Percentiles rank a stretch among this genome's conserved stretches.
These are phyloP conservation scores for Lacanobia wlatinum DNA, from an alignment of 2,888 invertebrate genomes.

Conservation along the genomic window DNA sequence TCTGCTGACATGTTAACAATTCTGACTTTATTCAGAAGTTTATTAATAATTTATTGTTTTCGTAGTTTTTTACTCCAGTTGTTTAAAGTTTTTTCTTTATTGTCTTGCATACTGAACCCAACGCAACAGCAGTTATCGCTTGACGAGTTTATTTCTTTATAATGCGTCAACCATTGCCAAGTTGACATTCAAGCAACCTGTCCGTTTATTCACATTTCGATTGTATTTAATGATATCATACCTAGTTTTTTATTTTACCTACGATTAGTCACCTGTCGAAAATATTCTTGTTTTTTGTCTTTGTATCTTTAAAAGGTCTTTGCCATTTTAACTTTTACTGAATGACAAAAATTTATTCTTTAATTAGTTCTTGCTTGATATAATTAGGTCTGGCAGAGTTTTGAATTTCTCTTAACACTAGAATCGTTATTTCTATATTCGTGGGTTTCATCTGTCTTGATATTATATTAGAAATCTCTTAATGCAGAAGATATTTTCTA, in stretches of 20 bases:
- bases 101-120: conserved; percentile 49
- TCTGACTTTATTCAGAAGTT: not conserved
- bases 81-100: not conserved
- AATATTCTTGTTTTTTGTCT: conserved; percentile 13
- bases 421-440: not conserved
- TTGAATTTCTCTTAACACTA: not conserved
- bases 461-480: not conserved
- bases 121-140: not conserved
- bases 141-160: conserved; percentile 59
- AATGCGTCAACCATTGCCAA: conserved; percentile 54
- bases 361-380: not conserved
- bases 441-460: not conserved
- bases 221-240: conserved; percentile 47
- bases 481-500: not conserved
- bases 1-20: not conserved
- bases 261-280: conserved; percentile 23
- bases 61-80: not conserved
- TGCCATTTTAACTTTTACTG: conserved; percentile 14
- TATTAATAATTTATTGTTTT: not conserved
- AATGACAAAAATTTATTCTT: not conserved
- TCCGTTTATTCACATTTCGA: conserved; percentile 55
- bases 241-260: conserved; percentile 37
- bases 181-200: conserved; percentile 61
- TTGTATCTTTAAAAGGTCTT: conserved; percentile 15
- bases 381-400: not conserved